Evolutionary conservation across 2,113 vertebrate species (phyloP).

Genomic region (Zeus faber): DNA sequence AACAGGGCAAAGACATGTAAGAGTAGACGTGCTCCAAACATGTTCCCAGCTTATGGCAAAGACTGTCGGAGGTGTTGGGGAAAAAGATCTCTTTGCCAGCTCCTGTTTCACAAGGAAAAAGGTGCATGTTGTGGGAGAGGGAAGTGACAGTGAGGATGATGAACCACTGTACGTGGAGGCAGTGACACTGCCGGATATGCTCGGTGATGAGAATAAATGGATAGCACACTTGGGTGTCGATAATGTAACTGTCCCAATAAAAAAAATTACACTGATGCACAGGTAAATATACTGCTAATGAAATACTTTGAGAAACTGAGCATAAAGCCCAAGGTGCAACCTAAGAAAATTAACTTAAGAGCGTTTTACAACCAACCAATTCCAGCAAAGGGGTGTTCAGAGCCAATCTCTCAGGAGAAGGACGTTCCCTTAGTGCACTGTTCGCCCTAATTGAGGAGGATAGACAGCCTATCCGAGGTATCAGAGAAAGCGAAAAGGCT

Average conservation of each 20-base stretch:
- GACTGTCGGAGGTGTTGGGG: slow-evolving; percentile 15
- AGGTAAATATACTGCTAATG: slow-evolving; percentile 16
- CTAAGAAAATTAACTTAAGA: slow-evolving; percentile 19
- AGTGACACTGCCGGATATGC: too few relatives aligned
- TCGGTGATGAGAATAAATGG: not conserved
- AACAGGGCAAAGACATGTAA: slow-evolving; percentile 6
- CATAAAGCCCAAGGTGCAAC: slow-evolving; percentile 5
- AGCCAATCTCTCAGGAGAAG: not conserved
- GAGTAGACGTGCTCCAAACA: slow-evolving; percentile 4
- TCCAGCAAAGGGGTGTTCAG: slow-evolving; percentile 11
- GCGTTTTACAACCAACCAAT: slow-evolving; percentile 10
- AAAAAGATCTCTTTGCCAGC: slow-evolving; percentile 11
- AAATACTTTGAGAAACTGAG: slow-evolving; percentile 17
- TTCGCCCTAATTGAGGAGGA: too few relatives aligned
- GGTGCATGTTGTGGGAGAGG: slow-evolving; percentile 5
- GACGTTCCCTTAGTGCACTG: too few relatives aligned
- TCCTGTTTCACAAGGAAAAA: slow-evolving; percentile 17
- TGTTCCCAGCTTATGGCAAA: slow-evolving; percentile 17
- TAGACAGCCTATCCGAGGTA: too few relatives aligned
- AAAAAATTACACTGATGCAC: slow-evolving; percentile 7
- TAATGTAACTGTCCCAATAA: slow-evolving; percentile 8
- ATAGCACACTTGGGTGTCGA: slow-evolving; percentile 12
- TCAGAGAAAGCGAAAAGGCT: not conserved
- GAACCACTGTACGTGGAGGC: slow-evolving; percentile 1
- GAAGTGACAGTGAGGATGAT: slow-evolving; percentile 3